Evolutionary conservation across 2,113 vertebrate genomes (phyloP), one percentile per base, ranked within the genome.

Genomic region (Sphaerodactylus townsendi): DNA sequence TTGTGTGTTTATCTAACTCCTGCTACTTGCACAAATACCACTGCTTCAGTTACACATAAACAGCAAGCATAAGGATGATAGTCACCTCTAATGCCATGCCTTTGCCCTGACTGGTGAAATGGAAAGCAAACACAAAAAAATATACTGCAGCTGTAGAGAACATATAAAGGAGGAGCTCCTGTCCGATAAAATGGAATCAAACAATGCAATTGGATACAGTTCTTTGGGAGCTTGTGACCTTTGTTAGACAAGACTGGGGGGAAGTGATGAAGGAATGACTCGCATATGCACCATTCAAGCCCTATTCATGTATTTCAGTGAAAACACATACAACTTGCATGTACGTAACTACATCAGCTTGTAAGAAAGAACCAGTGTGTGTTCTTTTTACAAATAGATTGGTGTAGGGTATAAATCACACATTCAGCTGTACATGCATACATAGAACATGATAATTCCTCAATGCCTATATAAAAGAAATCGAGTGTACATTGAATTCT

Each of bases 1-100:
- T 59, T 71, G 1, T 46, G 35, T 87, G 35, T 87, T 93, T 91
- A 37, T 53, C 35, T 87, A 79, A 2, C 71, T 78, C 44, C 17
- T 50, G 0, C 83, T 85, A 84, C 39, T 87, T n/a, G 7, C 1
- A 8, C 44, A 86, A 90, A 89, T 80, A 76, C 41, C 23, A 48
- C 79, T 50, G 33, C 56, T 90, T 90, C 76, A 82, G 2, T 85
- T 93, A 62, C 50, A 64, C 48, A 33, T 11, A 89, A 85, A 85
- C n/a, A 83, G 53, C 53, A 79, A 2, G 30, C 59, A 10, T 53
- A 66, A 65, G 44, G 81, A 87, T 65, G 48, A 69, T 4, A 73
- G 72, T 79, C 30, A 21, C 69, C 86, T 76, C 21, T 41, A 48
- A 9, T 0, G 2, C 21, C 3, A 1, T 64, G 85, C 48, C 25